Base-by-base conservation (phyloP, 1,140 invertebrate species). In the Rhyzopertha dominica region DNA sequence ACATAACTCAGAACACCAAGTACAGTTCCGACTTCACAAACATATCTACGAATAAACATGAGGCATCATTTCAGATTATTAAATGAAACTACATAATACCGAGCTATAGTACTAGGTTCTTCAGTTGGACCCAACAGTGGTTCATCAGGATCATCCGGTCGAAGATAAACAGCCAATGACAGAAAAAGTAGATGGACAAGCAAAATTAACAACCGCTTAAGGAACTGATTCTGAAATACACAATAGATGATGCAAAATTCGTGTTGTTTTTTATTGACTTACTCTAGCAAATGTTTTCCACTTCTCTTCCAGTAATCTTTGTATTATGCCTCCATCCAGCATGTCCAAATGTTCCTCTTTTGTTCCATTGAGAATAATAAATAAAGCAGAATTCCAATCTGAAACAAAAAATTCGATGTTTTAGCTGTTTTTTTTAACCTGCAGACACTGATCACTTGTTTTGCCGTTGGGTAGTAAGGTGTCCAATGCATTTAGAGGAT, bases 271-370 rank as follows among this genome's bases (percentile, higher is more conserved):
- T 19, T 16, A 22, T 13, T 31, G 7, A 65, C 61, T 73, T 78
- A 94, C 91, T 68, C 86, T 80, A 20, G 93, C 96, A 77, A 96
- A 99, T 2, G 93, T 95, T 69, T 98, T 98, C 96, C 96, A 99
- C 71, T 99, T 99, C 72, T 99, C 95, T 71, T 97, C 94, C 10
- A 99, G 74, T 34, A 99, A 71, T 60, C 93, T 80, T 66, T 97
- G 90, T 66, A 99, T 97, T 35, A 99, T 97, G 24, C 95, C 95
- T 32, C 93, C 94, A 59, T 98, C 94, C 49, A 99, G 73, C 95
- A 99, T 99, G 63, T 98, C 92, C 65, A 98, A 78, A 80, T 99
- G 96, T 58, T 95, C 95, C 58, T 95, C 87, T 67, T 96, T 97
- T 16, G 87, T 90, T 45, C 95, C 95, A 64, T 97, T 95, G 23